phyloP scores from a whole-genome alignment of 2,113 vertebrate species.

The Zosterops hypoxanthus region DNA sequence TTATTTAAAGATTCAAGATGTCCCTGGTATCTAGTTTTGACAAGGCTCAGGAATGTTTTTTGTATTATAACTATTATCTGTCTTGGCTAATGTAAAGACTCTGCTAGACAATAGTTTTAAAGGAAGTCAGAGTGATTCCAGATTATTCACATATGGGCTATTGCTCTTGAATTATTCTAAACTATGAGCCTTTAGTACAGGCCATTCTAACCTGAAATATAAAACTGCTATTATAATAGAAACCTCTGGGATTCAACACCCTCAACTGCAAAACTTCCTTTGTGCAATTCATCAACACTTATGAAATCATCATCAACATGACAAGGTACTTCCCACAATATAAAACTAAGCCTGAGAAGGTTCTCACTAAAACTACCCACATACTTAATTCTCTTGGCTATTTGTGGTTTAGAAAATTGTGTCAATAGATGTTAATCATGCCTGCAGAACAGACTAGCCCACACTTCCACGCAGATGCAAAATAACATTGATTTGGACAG shows the following conservation, averaged over 20 bases:
- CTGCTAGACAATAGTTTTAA: background rate
- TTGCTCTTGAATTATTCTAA: background rate
- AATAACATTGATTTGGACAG: background rate
- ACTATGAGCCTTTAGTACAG: background rate
- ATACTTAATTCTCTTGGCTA: background rate
- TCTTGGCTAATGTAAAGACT: background rate
- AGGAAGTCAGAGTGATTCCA: background rate
- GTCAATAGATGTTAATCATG: background rate
- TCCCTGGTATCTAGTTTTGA: background rate
- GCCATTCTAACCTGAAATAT: background rate
- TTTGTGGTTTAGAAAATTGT: background rate
- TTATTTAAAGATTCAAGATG: background rate
- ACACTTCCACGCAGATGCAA: background rate
- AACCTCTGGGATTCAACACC: background rate
- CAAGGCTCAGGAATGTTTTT: background rate
- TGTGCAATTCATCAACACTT: background rate
- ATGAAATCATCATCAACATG: background rate
- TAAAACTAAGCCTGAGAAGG: background rate
- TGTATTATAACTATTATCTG: background rate
- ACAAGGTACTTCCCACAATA: background rate
- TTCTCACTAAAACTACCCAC: background rate
- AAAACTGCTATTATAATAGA: background rate
- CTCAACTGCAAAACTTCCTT: background rate
- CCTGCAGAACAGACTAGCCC: background rate
- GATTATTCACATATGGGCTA: background rate